Conservation (phyloP, 2,797 vertebrate species). For the Spea hammondii region DNA sequence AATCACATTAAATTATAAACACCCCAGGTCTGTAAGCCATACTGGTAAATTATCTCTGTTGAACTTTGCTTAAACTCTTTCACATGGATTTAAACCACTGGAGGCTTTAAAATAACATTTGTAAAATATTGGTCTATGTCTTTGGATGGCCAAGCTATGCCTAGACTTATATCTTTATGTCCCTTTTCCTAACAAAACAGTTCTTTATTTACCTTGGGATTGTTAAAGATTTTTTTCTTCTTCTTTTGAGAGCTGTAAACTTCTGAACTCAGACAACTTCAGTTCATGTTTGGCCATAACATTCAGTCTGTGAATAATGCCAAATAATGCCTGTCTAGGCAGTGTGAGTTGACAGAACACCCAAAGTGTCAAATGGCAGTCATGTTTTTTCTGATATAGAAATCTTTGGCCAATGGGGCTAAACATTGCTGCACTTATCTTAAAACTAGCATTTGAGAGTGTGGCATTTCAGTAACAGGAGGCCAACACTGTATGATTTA, state of each 20-base stretch:
- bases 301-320: not conserved
- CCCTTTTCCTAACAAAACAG: conserved; percentile 33
- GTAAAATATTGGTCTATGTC: conserved; percentile 29
- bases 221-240: conserved; percentile 35
- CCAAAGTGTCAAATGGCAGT: conserved; percentile 58
- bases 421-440: conserved; percentile 60
- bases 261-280: conserved; percentile 17
- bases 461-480: conserved; percentile 63
- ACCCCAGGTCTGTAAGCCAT: conserved; percentile 4
- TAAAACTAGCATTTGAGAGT: conserved; percentile 50
- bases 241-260: conserved; percentile 34
- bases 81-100: conserved; percentile 42
- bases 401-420: conserved; percentile 55
- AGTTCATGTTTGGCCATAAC: conserved; percentile 30
- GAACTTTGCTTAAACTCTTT: conserved; percentile 30
- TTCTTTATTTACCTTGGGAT: conserved; percentile 30
- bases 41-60: conserved; percentile 28
- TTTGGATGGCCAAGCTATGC: conserved; percentile 34
- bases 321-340: conserved; percentile 45
- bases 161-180: conserved; percentile 17
- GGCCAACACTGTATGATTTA: conserved; percentile 53
- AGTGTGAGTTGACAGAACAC: conserved; percentile 62
- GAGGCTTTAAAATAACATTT: conserved; percentile 43
- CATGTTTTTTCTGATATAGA: conserved; percentile 50
- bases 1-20: not conserved